These are phyloP conservation scores for Cassiopea xamachana DNA, from an alignment of 30 jellyfish, hydroid and myxozoan species.

Conservation along the genomic window DNA sequence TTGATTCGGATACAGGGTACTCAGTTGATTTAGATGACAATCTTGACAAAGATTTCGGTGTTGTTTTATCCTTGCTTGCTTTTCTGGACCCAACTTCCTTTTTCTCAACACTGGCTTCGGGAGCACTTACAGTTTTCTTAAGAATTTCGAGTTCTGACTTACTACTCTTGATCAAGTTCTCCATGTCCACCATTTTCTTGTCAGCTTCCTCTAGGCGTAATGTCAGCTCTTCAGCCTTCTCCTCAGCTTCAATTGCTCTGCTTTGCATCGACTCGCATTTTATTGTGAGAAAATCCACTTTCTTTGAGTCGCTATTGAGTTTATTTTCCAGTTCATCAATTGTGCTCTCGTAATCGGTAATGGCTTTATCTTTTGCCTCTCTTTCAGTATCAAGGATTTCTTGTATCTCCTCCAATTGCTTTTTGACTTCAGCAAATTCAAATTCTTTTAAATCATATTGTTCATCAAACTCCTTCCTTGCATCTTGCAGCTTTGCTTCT, in stretches of 20 bases:
- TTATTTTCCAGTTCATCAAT: conserved; percentile 53
- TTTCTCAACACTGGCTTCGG: conserved; percentile 19
- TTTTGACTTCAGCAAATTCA: conserved; percentile 43
- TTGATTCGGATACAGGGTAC: conserved; percentile 15
- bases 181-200: conserved; percentile 69
- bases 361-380: conserved; percentile 4
- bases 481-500: conserved; percentile 31
- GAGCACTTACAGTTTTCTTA: conserved; percentile 52
- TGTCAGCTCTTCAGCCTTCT: conserved; percentile 1
- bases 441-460: conserved; percentile 24
- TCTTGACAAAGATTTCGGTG: conserved; percentile 1
- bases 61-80: neutral
- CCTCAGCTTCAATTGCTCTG: conserved; percentile 10
- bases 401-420: conserved; percentile 43
- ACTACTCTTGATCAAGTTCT: conserved; percentile 43
- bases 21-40: conserved; percentile 14
- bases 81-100: neutral
- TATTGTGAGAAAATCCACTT: conserved; percentile 7
- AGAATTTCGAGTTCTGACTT: conserved; percentile 58
- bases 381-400: conserved; percentile 36
- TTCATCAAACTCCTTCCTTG: conserved; percentile 26
- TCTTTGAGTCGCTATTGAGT: conserved; percentile 41
- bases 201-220: conserved; percentile 45
- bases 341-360: conserved; percentile 41
- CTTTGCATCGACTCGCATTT: conserved; percentile 43